These are phyloP conservation scores for Mesorhabditis spiculigera DNA, from an alignment of 2,888 invertebrate species.

Conservation along the genomic window DNA sequence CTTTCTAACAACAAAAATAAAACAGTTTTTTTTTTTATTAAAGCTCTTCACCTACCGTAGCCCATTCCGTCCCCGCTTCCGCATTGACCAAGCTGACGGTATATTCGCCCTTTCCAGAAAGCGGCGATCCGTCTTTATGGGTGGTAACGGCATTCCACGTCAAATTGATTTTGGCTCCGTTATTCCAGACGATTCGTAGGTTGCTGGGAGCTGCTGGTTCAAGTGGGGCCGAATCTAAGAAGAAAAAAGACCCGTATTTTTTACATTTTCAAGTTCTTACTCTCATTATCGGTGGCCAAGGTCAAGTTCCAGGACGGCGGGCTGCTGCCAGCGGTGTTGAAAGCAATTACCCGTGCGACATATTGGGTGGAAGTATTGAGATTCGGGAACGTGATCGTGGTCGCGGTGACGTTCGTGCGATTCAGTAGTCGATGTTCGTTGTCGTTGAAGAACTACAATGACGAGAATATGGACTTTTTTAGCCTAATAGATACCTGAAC, in stretches of 20 bases:
- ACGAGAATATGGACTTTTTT: slow-evolving; percentile 6
- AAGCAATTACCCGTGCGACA: slow-evolving; percentile 26
- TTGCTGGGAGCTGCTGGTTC: slow-evolving; percentile 29
- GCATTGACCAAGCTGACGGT: slow-evolving; percentile 32
- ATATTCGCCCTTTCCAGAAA: slow-evolving; percentile 27
- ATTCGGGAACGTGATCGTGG: neutral
- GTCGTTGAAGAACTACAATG: slow-evolving; percentile 8
- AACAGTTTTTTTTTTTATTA: no score
- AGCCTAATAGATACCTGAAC: slow-evolving; percentile 12
- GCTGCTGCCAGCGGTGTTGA: slow-evolving; percentile 24
- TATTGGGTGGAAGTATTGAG: neutral
- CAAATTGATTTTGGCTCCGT: slow-evolving; percentile 34
- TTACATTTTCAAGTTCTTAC: neutral
- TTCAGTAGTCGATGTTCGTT: neutral
- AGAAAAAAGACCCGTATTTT: neutral
- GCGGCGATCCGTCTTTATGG: slow-evolving; percentile 3
- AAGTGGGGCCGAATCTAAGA: slow-evolving; percentile 18
- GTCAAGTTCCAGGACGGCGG: slow-evolving; percentile 39
- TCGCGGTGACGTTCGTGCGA: neutral
- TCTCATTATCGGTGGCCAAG: slow-evolving; percentile 29
- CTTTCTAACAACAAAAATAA: no score
- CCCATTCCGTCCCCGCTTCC: slow-evolving; percentile 27
- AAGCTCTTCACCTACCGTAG: slow-evolving; percentile 16
- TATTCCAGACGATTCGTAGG: slow-evolving; percentile 34
- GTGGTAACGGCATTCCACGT: slow-evolving; percentile 32